phyloP scores from a whole-genome alignment of 1,140 invertebrate genomes.

The Sarcophaga bullata region DNA sequence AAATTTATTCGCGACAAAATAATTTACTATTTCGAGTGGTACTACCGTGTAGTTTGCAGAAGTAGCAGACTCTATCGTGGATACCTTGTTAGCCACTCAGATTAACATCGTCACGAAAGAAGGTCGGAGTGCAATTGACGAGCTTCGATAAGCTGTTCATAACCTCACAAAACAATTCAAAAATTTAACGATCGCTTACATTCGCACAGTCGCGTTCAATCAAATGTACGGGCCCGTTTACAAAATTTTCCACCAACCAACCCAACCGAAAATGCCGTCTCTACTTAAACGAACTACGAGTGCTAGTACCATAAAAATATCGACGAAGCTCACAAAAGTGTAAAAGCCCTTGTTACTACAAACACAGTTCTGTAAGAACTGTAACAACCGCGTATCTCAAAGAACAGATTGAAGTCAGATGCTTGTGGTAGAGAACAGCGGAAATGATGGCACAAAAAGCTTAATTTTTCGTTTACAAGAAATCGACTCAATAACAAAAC shows the following conservation, averaged over 20 bases:
- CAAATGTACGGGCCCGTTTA: no score
- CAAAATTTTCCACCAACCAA: no score
- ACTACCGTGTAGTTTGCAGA: no score
- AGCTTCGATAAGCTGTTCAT: no score
- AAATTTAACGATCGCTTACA: neutral
- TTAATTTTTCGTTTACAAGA: neutral
- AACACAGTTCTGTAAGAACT: neutral
- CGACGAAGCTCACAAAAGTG: slow-evolving; percentile 2
- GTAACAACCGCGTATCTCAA: neutral
- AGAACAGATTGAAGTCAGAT: neutral
- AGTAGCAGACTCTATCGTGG: neutral
- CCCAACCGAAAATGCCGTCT: neutral
- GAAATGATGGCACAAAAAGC: no score
- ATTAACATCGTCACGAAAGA: neutral
- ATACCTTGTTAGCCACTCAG: neutral
- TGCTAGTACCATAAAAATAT: slow-evolving; percentile 39
- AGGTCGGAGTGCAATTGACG: neutral
- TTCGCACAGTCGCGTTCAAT: no score
- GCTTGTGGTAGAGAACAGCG: neutral
- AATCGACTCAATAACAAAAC: neutral
- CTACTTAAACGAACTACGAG: neutral
- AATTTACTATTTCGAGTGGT: no score
- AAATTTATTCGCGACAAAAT: no score
- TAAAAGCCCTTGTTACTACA: neutral
- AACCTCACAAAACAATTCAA: no score